Evolutionary conservation across 1,140 invertebrate species (phyloP).

Genomic region (Drosophila aff.): DNA sequence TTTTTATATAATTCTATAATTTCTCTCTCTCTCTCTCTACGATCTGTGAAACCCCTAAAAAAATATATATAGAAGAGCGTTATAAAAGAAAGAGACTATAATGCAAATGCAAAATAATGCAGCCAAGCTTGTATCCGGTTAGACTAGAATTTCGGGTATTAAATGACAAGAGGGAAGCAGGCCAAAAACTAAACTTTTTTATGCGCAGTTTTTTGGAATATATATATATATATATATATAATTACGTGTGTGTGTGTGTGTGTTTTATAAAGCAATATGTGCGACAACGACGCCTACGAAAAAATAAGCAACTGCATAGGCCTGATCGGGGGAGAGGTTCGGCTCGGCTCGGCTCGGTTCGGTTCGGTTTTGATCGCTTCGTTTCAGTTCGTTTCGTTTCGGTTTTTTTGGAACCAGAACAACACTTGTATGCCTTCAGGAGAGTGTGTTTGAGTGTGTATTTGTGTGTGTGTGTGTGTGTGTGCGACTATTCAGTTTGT

Average conservation of each 20-base stretch:
- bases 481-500: conserved; percentile 74
- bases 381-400: not conserved
- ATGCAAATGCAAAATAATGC: conserved; percentile 81
- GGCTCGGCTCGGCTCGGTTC: not conserved
- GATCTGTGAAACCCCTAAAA: conserved; percentile 3
- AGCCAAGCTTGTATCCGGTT: conserved; percentile 83
- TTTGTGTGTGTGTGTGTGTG: conserved; percentile 14
- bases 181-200: conserved; percentile 64
- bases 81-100: not conserved
- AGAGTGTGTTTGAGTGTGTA: not conserved
- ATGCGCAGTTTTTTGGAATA: conserved; percentile 27
- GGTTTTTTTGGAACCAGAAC: conserved; percentile 49
- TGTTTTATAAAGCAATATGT: conserved; percentile 7
- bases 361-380: not conserved
- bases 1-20: not conserved
- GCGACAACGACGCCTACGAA: conserved; percentile 67
- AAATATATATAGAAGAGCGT: not conserved
- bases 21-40: not conserved
- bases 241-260: not conserved
- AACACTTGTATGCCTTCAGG: conserved; percentile 67
- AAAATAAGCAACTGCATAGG: conserved; percentile 77
- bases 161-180: conserved; percentile 74
- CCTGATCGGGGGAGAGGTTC: conserved; percentile 1
- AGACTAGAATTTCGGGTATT: conserved; percentile 84
- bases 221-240: conserved; percentile 1